Base-by-base conservation (phyloP, 1,140 invertebrate species). In the Drosophila tani region DNA sequence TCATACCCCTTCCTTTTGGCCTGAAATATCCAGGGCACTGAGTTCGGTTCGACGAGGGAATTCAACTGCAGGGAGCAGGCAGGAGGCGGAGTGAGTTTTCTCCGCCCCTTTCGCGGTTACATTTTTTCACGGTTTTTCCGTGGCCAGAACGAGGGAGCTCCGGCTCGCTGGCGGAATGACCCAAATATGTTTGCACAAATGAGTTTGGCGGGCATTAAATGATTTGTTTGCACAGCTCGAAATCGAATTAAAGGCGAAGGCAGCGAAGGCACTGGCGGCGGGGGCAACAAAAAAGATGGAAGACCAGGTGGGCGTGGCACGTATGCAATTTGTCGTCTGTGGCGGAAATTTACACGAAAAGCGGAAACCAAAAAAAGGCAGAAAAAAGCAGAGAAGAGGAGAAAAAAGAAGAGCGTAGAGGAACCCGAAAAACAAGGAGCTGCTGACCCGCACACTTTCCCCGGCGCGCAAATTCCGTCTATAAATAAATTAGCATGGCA, bases 401-500 rank as follows among this genome's bases (percentile, higher is more conserved):
- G 9, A 17, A 50, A 38, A 64, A 65, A 75, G 24, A 12, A 50
- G 32, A 35, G 2, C 32, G 32, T 35, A 57, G 43, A 56, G 12
- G 15, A 29, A 0, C 15, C 27, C 9, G n/a, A 56, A 56, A 24
- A 40, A 40, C 53, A 76, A 56, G 56, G 56, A 75, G 75, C 47
- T 59, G 15, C 73, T 45, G 41, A 32, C 62, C 43, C 49, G 32
- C 24, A 55, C 56, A 40, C 59, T 53, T 12, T n/a, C 9, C 32
- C 21, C 43, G 40, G 78, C 29, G 51, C 35, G 51, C 35, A 35
- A 75, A 69, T 85, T 68, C 65, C 81, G 79, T 88, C 85, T 85
- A 88, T 88, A 88, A 88, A 88, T 90, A 88, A 88, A 88, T 88
- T 88, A 88, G 81, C 79, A 88, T 88, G 70, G 86, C 81, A 88